These are phyloP conservation scores for Drosophila pseudoananassae DNA, from an alignment of 1,140 invertebrate species.

Conservation along the genomic window DNA sequence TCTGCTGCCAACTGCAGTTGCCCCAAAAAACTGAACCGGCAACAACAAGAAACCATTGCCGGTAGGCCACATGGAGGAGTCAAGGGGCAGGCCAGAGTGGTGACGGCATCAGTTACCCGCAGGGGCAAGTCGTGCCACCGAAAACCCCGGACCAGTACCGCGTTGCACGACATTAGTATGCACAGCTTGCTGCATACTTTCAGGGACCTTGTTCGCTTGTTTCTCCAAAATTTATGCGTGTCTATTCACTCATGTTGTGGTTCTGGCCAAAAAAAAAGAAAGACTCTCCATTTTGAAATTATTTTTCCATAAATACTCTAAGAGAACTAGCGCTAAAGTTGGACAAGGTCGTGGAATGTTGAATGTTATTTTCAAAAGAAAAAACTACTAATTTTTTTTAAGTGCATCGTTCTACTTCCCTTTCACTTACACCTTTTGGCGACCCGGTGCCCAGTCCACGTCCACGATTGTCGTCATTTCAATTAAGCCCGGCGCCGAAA, in stretches of 20 bases:
- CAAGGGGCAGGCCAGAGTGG: conserved; percentile 16
- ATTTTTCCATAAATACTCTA: not conserved
- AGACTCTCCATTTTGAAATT: not conserved
- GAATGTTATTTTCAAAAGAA: not conserved
- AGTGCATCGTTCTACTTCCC: not conserved
- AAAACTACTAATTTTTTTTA: not conserved
- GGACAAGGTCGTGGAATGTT: not conserved
- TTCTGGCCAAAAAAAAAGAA: not conserved
- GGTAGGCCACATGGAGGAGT: conserved; percentile 29
- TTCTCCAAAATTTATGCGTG: conserved; percentile 71
- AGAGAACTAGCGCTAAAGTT: not conserved
- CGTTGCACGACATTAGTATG: conserved; percentile 56
- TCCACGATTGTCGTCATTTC: conserved; percentile 57
- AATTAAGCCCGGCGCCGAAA: conserved; percentile 70
- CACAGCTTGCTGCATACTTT: conserved; percentile 56
- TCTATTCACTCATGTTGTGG: conserved; percentile 41
- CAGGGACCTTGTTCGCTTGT: conserved; percentile 41
- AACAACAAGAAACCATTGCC: not conserved
- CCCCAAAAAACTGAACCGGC: conserved; percentile 17
- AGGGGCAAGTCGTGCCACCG: conserved; percentile 24
- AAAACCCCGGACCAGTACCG: conserved; percentile 23
- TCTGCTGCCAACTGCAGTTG: conserved; percentile 50
- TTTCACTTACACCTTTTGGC: conserved; percentile 29
- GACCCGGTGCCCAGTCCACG: conserved; percentile 20
- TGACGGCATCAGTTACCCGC: conserved; percentile 38